Evolutionary conservation across 2,797 vertebrate genomes (phyloP), one percentile per base, ranked within the genome.

Genomic region (Syngnathus acus): DNA sequence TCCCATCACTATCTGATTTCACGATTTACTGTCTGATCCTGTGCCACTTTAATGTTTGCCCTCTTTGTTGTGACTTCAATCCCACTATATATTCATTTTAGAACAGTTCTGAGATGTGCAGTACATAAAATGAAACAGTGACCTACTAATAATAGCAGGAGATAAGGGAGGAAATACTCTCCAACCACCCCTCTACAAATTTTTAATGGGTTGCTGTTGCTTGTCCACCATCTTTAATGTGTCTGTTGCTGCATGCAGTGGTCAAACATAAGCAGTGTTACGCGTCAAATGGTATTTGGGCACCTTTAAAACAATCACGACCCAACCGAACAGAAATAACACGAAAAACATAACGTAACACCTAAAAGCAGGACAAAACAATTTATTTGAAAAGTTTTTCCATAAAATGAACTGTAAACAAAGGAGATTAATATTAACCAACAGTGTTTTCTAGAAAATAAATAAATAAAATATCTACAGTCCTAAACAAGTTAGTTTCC

Each of bases 381-480:
- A 73, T 85, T 87, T 90, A 87, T 88, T 88, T 83, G 48, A 66
- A 72, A 86, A 86, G 77, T 72, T 86, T 32, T 86, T 74, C 14
- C 40, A 82, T 63, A 83, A 86, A 81, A 85, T 78, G 75, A 72
- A 74, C 61, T 83, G 77, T 83, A 84, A 86, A 89, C 82, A 85
- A 81, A 81, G 79, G 72, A 80, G 78, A 81, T 76, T 87, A 85
- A 72, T 51, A 64, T 77, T 39, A 71, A 78, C 75, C 62, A 69
- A 65, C 42, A 74, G 78, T 65, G 65, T 59, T 79, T 78, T 19
- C 85, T 89, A 90, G 61, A 43, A 88, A 89, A 91, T 87, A 91
- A 91, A 92, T 90, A 91, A 90, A 87, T 82, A 87, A 69, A 80
- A 64, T 45, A 62, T 84, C 83, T 89, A 88, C 61, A 73, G 54